Conservation (phyloP, 2,113 vertebrate genomes). For the Columba janthina region DNA sequence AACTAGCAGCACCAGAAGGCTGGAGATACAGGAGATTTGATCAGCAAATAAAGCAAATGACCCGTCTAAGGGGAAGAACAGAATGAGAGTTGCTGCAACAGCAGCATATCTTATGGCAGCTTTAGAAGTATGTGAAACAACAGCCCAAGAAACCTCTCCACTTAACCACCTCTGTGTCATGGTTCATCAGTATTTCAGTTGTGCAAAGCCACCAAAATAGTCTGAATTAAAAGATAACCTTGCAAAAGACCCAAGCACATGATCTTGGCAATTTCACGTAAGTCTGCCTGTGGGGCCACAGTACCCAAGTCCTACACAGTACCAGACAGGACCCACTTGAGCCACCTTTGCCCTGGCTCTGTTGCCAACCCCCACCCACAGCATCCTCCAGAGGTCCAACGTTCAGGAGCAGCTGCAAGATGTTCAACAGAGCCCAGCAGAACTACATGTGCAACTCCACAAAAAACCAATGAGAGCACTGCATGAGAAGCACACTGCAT, state of each 20-base stretch:
- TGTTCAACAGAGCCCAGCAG: neutral
- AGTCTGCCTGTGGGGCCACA: neutral
- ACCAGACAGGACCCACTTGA: neutral
- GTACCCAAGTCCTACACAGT: neutral
- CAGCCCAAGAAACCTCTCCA: neutral
- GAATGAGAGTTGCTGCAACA: neutral
- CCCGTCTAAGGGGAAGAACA: neutral
- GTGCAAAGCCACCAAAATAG: neutral
- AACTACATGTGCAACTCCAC: neutral
- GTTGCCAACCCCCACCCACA: fast-evolving
- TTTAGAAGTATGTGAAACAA: neutral
- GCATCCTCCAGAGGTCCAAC: neutral
- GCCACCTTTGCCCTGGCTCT: neutral
- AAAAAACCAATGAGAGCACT: neutral
- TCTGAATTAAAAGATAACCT: neutral
- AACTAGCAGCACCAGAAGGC: neutral
- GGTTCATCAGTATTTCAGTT: neutral
- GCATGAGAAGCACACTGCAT: fast-evolving
- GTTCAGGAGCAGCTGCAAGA: fast-evolving
- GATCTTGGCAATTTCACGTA: neutral
- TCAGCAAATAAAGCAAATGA: neutral
- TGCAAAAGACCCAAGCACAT: neutral
- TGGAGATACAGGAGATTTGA: fast-evolving
- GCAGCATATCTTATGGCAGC: neutral
- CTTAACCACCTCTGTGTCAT: fast-evolving